phyloP scores from a whole-genome alignment of 2,113 vertebrate genomes.

The Chamaea fasciata region DNA sequence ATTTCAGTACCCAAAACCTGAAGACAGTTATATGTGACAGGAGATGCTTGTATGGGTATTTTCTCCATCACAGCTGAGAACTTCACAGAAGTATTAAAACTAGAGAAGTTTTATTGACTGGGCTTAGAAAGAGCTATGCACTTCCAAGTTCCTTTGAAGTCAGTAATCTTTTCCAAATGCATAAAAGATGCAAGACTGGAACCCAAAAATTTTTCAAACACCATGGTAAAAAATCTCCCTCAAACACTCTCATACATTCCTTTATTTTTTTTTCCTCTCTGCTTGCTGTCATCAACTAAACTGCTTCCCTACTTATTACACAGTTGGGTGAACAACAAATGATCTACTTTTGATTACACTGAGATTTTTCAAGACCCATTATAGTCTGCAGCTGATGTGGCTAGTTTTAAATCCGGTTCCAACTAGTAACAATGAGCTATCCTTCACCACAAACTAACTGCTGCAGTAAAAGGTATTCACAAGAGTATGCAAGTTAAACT shows the following conservation, averaged over 20 bases:
- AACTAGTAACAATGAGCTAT: conserved; percentile 34
- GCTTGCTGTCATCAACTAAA: conserved; percentile 15
- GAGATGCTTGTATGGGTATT: not conserved
- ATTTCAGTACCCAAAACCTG: not conserved
- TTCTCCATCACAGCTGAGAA: not conserved
- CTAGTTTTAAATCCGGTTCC: conserved; percentile 68
- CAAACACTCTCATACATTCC: not conserved
- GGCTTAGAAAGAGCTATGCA: not conserved
- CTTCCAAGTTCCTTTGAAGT: not conserved
- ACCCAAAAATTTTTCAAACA: not conserved
- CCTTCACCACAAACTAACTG: not conserved
- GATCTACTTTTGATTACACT: conserved; percentile 48
- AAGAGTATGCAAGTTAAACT: not conserved
- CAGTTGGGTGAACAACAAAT: conserved; percentile 61
- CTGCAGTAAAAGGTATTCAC: not conserved
- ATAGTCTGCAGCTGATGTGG: conserved; percentile 59
- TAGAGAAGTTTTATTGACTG: not conserved
- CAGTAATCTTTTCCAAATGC: not conserved
- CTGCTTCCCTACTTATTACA: conserved; percentile 30
- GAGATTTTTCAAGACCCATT: conserved; percentile 38
- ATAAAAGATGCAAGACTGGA: not conserved
- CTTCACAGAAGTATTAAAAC: not conserved
- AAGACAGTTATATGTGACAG: not conserved
- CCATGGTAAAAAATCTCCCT: not conserved
- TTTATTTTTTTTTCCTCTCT: not conserved